Conservation (phyloP, 2,113 vertebrate genomes). For the Gopherus flavomarginatus region DNA sequence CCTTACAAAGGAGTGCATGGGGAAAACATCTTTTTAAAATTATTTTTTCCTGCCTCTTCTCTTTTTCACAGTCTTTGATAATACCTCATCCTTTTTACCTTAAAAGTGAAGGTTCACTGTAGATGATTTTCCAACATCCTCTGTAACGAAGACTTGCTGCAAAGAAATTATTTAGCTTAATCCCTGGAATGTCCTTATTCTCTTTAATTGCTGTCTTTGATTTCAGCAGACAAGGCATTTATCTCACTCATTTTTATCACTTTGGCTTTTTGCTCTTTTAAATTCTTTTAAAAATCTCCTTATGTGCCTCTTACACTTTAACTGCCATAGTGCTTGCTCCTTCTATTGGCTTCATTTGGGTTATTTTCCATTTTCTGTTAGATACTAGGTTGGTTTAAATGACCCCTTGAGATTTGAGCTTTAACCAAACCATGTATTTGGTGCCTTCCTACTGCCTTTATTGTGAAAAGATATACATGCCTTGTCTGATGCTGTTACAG, state of each 20-base stretch:
- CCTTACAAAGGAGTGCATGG: neutral
- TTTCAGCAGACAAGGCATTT: neutral
- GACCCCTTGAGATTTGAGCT: neutral
- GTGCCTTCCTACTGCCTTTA: neutral
- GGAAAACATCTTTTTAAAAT: neutral
- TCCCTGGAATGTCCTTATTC: neutral
- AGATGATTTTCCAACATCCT: neutral
- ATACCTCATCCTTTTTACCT: neutral
- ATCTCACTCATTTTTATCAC: neutral
- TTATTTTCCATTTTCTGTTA: neutral
- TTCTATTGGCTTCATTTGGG: neutral
- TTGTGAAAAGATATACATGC: neutral
- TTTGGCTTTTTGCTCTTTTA: neutral
- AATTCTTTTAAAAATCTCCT: neutral
- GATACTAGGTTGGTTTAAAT: neutral
- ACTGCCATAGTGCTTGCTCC: neutral
- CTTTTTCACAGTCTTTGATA: neutral
- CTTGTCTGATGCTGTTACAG: neutral
- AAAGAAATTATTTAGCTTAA: neutral
- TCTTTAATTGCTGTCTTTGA: neutral
- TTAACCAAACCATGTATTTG: neutral
- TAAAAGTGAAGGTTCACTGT: slow-evolving; percentile 13
- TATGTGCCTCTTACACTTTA: neutral
- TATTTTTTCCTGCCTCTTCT: neutral
- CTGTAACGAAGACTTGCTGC: accelerated